Percentiles rank a stretch among this genome's conserved stretches.
phyloP scores from a whole-genome alignment of 2,888 invertebrate species.

The Protophormia terraenovae region DNA sequence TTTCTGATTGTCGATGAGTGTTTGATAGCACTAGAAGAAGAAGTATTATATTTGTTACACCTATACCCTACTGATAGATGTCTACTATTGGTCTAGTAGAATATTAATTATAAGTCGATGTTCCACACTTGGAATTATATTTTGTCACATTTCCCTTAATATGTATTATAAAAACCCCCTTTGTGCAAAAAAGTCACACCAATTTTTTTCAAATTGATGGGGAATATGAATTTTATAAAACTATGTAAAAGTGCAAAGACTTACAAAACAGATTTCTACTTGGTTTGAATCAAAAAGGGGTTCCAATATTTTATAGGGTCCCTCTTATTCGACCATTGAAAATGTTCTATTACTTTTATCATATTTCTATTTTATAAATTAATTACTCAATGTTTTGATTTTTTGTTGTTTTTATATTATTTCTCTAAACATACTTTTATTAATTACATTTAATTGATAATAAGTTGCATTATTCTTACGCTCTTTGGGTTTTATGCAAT shows the following conservation, averaged over 20 bases:
- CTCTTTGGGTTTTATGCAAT: slow-evolving; percentile 15
- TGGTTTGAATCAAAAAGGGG: neutral
- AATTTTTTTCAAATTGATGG: too few relatives aligned
- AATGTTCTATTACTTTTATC: neutral
- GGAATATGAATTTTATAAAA: too few relatives aligned
- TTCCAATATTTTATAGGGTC: neutral
- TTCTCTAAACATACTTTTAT: neutral
- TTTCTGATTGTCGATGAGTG: slow-evolving; percentile 35
- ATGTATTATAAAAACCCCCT: too few relatives aligned
- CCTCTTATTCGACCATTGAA: neutral
- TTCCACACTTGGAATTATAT: too few relatives aligned
- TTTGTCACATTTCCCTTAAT: too few relatives aligned
- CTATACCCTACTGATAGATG: neutral
- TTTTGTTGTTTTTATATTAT: neutral
- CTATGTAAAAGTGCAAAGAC: too few relatives aligned
- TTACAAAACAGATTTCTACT: too few relatives aligned
- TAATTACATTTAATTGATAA: slow-evolving; percentile 31
- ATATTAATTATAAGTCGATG: too few relatives aligned
- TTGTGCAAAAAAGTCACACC: too few relatives aligned
- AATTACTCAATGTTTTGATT: neutral
- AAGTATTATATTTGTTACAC: neutral
- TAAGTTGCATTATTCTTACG: neutral
- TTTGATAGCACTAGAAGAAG: slow-evolving; percentile 21
- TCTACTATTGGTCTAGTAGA: too few relatives aligned
- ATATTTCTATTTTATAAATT: neutral